phyloP scores from a whole-genome alignment of 2,797 vertebrate species.

The Merluccius polli region DNA sequence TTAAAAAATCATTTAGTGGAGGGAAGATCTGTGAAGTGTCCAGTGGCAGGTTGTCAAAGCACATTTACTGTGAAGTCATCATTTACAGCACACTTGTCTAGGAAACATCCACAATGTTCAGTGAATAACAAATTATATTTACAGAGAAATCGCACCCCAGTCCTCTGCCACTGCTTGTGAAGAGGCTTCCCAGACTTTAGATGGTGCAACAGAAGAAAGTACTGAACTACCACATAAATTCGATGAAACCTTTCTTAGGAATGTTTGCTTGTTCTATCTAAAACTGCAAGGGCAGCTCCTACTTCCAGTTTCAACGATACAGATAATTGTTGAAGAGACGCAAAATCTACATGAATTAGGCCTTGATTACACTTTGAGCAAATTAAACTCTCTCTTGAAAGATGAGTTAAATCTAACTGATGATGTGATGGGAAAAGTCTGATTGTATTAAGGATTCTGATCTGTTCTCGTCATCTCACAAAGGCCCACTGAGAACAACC shows the following conservation, averaged over 20 bases:
- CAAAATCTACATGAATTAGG: slow-evolving; percentile 25
- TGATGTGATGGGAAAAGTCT: slow-evolving; percentile 25
- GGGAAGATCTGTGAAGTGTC: slow-evolving; percentile 26
- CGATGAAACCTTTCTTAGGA: too few species aligned
- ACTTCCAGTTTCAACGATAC: slow-evolving; percentile 30
- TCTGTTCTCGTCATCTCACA: slow-evolving; percentile 30
- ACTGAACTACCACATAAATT: slow-evolving; percentile 13
- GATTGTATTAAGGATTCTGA: slow-evolving; percentile 22
- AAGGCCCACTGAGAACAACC: slow-evolving; percentile 24
- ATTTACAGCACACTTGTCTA: slow-evolving; percentile 31
- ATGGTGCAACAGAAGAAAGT: neutral
- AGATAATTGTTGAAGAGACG: slow-evolving; percentile 31
- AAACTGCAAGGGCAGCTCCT: slow-evolving; percentile 10
- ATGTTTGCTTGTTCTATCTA: too few species aligned
- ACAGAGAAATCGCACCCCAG: neutral
- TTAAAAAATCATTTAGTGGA: slow-evolving; percentile 22
- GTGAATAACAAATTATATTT: neutral
- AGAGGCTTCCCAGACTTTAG: neutral
- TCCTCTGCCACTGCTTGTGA: neutral
- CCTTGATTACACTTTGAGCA: slow-evolving; percentile 23
- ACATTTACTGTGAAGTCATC: slow-evolving; percentile 24
- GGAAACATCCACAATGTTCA: slow-evolving; percentile 23
- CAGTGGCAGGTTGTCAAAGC: slow-evolving; percentile 20
- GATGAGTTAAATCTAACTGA: slow-evolving; percentile 15
- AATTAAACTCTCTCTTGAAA: slow-evolving; percentile 17